Evolutionary conservation across 2,113 vertebrate genomes (phyloP).

Genomic region (Todiramphus saurophagus): DNA sequence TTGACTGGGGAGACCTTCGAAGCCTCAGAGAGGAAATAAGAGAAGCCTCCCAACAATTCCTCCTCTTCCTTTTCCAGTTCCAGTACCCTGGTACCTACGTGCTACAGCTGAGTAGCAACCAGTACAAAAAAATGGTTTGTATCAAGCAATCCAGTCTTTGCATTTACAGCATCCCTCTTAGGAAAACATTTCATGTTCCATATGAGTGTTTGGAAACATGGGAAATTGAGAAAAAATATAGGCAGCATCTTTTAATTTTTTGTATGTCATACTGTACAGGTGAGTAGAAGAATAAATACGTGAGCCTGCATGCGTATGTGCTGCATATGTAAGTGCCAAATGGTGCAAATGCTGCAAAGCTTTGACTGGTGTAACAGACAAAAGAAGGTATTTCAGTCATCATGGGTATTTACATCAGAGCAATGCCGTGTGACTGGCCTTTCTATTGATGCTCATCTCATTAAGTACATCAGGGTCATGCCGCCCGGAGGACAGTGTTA

Average conservation of each 20-base stretch:
- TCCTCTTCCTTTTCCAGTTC: slow-evolving; percentile 80
- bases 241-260: too few relatives aligned
- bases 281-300: too few relatives aligned
- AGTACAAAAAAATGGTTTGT: slow-evolving; percentile 83
- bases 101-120: slow-evolving; percentile 82
- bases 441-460: neutral
- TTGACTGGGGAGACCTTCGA: slow-evolving; percentile 89
- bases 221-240: neutral
- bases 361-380: neutral
- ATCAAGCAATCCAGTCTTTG: neutral
- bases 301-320: too few relatives aligned
- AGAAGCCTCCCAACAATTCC: slow-evolving; percentile 48
- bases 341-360: neutral
- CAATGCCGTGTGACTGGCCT: neutral
- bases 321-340: neutral
- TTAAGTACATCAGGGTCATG: slow-evolving; percentile 84
- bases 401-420: neutral
- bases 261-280: too few relatives aligned
- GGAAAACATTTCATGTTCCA: neutral
- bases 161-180: neutral
- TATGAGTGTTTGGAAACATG: neutral
- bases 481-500: slow-evolving; percentile 82
- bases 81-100: slow-evolving; percentile 83
- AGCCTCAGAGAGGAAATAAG: slow-evolving; percentile 74
- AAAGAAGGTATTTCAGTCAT: neutral